phyloP scores from a whole-genome alignment of 2,888 invertebrate species.

The Lypha dubia region DNA sequence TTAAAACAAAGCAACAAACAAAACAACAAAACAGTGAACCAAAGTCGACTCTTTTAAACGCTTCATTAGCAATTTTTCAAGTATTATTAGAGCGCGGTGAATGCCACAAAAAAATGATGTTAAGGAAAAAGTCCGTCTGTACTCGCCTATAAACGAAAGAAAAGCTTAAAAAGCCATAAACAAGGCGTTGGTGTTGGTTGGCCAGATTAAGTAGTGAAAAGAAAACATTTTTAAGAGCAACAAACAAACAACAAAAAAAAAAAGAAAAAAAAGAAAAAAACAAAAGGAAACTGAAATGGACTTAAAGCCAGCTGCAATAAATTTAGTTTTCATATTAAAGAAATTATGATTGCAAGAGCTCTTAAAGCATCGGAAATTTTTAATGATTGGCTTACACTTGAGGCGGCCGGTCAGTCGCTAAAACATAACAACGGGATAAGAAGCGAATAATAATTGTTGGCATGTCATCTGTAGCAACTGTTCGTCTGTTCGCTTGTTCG shows the following conservation, averaged over 20 bases:
- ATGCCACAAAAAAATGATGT: slow-evolving; percentile 14
- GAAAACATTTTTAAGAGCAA: slow-evolving; percentile 1
- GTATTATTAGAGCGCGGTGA: slow-evolving; percentile 46
- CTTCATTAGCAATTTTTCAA: slow-evolving; percentile 69
- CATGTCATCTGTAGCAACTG: slow-evolving; percentile 63
- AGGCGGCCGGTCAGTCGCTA: slow-evolving; percentile 31
- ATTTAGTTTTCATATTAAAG: slow-evolving; percentile 72
- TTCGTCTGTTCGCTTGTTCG: slow-evolving; percentile 43
- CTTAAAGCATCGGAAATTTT: slow-evolving; percentile 76
- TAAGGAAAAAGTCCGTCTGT: no score
- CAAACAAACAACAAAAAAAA: no score
- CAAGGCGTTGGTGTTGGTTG: slow-evolving; percentile 63
- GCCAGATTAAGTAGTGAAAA: slow-evolving; percentile 43
- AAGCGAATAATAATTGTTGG: slow-evolving; percentile 68
- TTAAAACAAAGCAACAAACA: slow-evolving; percentile 2
- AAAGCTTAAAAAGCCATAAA: background rate
- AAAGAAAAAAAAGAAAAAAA: no score
- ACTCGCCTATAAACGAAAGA: slow-evolving; percentile 6
- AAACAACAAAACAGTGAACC: slow-evolving; percentile 4
- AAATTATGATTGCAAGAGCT: slow-evolving; percentile 76
- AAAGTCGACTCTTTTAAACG: slow-evolving; percentile 60
- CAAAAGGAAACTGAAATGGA: slow-evolving; percentile 48
- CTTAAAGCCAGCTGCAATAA: slow-evolving; percentile 63
- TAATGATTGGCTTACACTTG: slow-evolving; percentile 78
- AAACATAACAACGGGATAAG: slow-evolving; percentile 18